Evolutionary conservation across 2,888 invertebrate genomes (phyloP).

Genomic region (Platycheirus albimanus): DNA sequence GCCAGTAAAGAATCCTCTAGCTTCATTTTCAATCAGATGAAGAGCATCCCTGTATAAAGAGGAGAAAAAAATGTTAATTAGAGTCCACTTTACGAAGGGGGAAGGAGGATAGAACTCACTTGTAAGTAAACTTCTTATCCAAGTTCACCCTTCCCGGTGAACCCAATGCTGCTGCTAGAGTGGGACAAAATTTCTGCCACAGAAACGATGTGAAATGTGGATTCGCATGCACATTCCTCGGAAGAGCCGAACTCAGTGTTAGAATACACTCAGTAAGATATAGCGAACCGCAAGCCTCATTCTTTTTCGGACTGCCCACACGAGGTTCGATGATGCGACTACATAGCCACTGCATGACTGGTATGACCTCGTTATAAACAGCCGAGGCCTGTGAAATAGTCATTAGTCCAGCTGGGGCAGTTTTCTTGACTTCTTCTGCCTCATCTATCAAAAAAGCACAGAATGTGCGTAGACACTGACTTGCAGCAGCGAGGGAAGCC

Average conservation of each 20-base stretch:
- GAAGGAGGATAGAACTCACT: slow-evolving; percentile 82
- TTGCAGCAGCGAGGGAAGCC: slow-evolving; percentile 94
- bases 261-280: slow-evolving; percentile 94
- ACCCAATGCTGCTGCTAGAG: slow-evolving; percentile 93
- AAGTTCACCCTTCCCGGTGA: slow-evolving; percentile 88
- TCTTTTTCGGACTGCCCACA: slow-evolving; percentile 81
- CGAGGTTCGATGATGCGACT: slow-evolving; percentile 92
- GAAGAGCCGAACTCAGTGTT: slow-evolving; percentile 91
- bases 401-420: slow-evolving; percentile 84
- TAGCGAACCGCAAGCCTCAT: slow-evolving; percentile 83
- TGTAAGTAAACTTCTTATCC: slow-evolving; percentile 90
- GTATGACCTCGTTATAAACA: slow-evolving; percentile 94
- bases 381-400: slow-evolving; percentile 87
- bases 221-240: slow-evolving; percentile 92
- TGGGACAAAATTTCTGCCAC: slow-evolving; percentile 97
- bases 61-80: no score
- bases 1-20: slow-evolving; percentile 82
- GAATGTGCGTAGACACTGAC: slow-evolving; percentile 93
- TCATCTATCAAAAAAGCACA: slow-evolving; percentile 89
- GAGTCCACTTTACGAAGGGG: not conserved
- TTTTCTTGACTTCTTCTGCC: slow-evolving; percentile 84
- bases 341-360: slow-evolving; percentile 94
- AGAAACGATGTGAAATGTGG: slow-evolving; percentile 93
- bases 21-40: slow-evolving; percentile 82
- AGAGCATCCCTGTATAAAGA: slow-evolving; percentile 82